These are phyloP conservation scores for Empis stercorea DNA, from an alignment of 2,888 invertebrate genomes.

Conservation along the genomic window DNA sequence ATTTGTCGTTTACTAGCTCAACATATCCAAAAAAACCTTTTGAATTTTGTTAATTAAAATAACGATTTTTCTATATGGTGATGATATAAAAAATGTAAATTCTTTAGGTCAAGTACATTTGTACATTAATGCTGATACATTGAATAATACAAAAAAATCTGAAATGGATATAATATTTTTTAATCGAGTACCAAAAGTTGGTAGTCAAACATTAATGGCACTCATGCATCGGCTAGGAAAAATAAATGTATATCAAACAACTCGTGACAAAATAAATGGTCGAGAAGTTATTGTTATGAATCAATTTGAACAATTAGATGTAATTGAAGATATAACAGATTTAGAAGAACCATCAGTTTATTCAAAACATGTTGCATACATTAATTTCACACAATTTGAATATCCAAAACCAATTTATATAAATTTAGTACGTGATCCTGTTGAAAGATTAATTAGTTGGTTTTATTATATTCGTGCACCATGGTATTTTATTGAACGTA, in stretches of 20 bases:
- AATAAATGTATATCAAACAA: slow-evolving; percentile 54
- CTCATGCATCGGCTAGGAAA: slow-evolving; percentile 53
- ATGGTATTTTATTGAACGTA: slow-evolving; percentile 74
- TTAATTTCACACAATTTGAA: slow-evolving; percentile 65
- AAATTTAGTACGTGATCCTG: slow-evolving; percentile 72
- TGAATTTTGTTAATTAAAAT: no score
- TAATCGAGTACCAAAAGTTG: slow-evolving; percentile 82
- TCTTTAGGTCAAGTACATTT: neutral
- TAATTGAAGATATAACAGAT: slow-evolving; percentile 57
- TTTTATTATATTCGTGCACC: slow-evolving; percentile 80
- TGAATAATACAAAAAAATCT: slow-evolving; percentile 26
- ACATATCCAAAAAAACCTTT: slow-evolving; percentile 10
- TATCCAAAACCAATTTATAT: slow-evolving; percentile 70
- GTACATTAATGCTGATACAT: neutral
- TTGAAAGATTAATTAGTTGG: slow-evolving; percentile 77
- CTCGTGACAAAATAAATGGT: slow-evolving; percentile 66
- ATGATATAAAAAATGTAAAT: no score
- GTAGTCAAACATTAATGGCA: slow-evolving; percentile 81
- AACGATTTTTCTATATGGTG: no score
- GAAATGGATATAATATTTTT: slow-evolving; percentile 63
- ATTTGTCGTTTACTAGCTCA: slow-evolving; percentile 11
- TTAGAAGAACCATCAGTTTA: slow-evolving; percentile 63
- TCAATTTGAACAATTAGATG: slow-evolving; percentile 57
- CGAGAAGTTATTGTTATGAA: slow-evolving; percentile 39
- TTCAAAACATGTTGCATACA: slow-evolving; percentile 76